Conservation (phyloP, 2,113 vertebrate genomes). For the Macrotus californicus region DNA sequence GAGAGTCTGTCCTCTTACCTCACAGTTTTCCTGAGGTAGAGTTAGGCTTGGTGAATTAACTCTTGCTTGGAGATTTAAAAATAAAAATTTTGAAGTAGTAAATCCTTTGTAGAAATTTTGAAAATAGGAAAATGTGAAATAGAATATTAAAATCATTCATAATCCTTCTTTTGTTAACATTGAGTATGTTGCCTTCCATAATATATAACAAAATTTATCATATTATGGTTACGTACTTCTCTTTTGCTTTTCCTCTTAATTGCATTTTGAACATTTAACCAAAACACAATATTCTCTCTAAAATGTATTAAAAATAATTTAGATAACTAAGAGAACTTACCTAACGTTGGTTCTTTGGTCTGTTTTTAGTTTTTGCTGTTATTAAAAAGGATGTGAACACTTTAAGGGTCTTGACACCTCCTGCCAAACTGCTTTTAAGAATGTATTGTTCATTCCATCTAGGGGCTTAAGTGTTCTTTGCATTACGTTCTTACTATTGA, state of each 20-base stretch:
- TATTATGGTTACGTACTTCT: background rate
- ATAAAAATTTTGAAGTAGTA: background rate
- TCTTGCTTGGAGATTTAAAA: conserved; percentile 29
- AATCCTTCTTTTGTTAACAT: conserved; percentile 38
- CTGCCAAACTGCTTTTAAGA: background rate
- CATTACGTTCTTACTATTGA: background rate
- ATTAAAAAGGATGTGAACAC: background rate
- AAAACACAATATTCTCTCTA: background rate
- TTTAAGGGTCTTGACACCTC: background rate
- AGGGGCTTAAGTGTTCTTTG: conserved; percentile 15
- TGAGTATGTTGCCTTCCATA: conserved; percentile 29
- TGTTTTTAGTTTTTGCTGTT: conserved; percentile 19
- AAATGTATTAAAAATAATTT: background rate
- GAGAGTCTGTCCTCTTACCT: background rate
- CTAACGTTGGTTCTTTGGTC: background rate
- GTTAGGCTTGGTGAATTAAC: background rate
- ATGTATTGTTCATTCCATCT: background rate
- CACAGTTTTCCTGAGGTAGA: background rate
- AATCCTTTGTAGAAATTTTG: conserved; percentile 41
- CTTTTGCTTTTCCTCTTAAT: background rate
- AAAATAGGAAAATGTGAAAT: conserved; percentile 31
- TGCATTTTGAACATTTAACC: conserved; percentile 25
- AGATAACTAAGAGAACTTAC: conserved; percentile 13
- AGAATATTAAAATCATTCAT: conserved; percentile 1
- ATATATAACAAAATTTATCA: background rate